Evolutionary conservation across 2,113 vertebrate genomes (phyloP), one percentile per base, ranked within the genome.

Genomic region (Phrynosoma platyrhinos): DNA sequence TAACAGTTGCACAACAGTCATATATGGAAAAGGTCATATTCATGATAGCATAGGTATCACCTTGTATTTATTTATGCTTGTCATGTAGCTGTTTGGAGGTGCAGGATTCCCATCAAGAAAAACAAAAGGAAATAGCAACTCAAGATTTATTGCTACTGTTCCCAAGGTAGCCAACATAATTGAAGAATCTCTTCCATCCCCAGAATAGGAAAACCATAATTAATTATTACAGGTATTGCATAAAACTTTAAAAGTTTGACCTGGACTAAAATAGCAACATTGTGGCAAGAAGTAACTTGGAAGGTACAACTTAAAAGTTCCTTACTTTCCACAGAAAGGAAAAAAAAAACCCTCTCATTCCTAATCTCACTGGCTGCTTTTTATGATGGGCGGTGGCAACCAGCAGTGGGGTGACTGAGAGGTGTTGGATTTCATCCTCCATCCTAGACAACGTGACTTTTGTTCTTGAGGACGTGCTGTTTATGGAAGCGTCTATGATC

Each of bases 381-480:
- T 42, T 69, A 40, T 16, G 8, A 6, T 66, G 77, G 87, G 82
- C 72, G 87, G 77, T 27, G 14, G 47, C 83, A 83, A 84, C 30
- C 9, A n/a, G 52, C 66, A 25, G 52, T 81, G 72, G 62, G 52
- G 64, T 86, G 58, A 69, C 12, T 23, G 55, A 23, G 13, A n/a
- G n/a, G 10, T 7, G 69, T 21, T 76, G 69, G 58, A 42, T 82
- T 86, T 76, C 79, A 47, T n/a, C 14, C 58, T 75, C 3, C 21
- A 6, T 66, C 21, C n/a, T 10, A 52, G 79, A 85, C 71, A 69
- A 76, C 83, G 47, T 68, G 69, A 85, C 83, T 76, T 81, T 75
- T 75, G 83, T 81, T 81, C 80, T 68, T 88, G 62, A 52, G 2
- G 55, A 82, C 75, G 72, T 82, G 80, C 72, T 83, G 87, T 77